Base-by-base conservation (phyloP, 2,113 vertebrate genomes). In the Epinephelus cyanopodus region DNA sequence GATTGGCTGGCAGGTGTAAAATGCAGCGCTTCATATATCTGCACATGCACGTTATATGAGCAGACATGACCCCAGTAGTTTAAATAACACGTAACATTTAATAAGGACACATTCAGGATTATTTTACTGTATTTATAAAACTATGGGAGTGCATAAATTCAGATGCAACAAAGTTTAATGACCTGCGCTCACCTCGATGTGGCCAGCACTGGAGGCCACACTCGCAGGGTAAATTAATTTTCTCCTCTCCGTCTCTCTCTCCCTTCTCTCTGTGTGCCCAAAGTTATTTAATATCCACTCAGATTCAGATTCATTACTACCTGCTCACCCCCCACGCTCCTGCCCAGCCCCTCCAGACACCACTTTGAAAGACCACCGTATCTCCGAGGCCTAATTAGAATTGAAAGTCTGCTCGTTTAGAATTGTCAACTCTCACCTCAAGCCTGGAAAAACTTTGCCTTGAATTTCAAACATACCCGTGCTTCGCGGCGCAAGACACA, bases 341-440 rank as follows among this genome's bases (percentile, higher is more conserved):
- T 42, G 66, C 58, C 18, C 75, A 1, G 45, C 69, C 68, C 90
- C 90, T 88, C 58, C 85, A 89, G 93, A 91, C 54, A 72, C 39
- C 78, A 80, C 94, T 95, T 95, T 95, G 93, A 95, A 95, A 88
- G 80, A 79, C 82, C 88, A 71, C 81, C 74, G 83, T 94, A 92
- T 95, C 94, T 95, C 89, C 80, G 18, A 94, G 95, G 94, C 94
- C 92, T 94, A 95, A 95, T 96, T 95, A 95, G 93, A 94, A 92
- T 88, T 74, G 82, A 92, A 85, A 76, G 72, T 87, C 81, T 94
- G 88, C 96, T 96, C 95, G 17, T 97, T 96, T 94, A 39, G 96
- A 96, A 96, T 97, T 95, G 96, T 97, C 96, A 96, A 95, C 96
- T 95, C 97, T 97, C 97, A 98, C 97, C 97, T 98, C 97, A 94